phyloP scores from a whole-genome alignment of 2,888 invertebrate genomes.

The Macrosoma leucophasiata region DNA sequence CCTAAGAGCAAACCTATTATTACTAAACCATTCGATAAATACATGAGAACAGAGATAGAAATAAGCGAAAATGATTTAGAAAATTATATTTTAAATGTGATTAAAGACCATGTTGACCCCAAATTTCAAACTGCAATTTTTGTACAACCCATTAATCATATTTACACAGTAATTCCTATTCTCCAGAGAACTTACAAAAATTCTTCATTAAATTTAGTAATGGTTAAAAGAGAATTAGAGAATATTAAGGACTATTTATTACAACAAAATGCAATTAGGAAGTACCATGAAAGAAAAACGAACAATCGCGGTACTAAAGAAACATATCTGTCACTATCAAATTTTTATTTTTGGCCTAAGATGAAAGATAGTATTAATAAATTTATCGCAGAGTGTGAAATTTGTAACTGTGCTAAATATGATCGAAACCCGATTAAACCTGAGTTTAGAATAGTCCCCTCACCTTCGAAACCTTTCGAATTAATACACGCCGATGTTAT shows the following conservation, averaged over 20 bases:
- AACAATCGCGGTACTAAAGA: conserved; percentile 27
- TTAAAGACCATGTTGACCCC: conserved; percentile 1
- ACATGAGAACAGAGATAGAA: neutral
- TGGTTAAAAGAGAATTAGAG: conserved; percentile 22
- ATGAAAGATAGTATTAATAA: conserved; percentile 5
- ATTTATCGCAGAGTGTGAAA: conserved; percentile 7
- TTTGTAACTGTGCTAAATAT: conserved; percentile 11
- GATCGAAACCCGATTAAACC: conserved; percentile 11
- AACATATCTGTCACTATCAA: conserved; percentile 16
- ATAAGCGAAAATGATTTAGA: neutral
- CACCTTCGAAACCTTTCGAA: conserved; percentile 11
- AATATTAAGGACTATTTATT: conserved; percentile 1
- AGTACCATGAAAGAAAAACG: conserved; percentile 27
- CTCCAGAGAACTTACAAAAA: conserved; percentile 21
- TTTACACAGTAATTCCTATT: conserved; percentile 16
- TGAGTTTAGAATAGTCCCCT: conserved; percentile 5
- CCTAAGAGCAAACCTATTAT: neutral
- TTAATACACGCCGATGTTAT: conserved; percentile 11
- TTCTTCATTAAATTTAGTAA: conserved; percentile 22
- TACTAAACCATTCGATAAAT: neutral
- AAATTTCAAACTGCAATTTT: conserved; percentile 2
- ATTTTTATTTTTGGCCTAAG: conserved; percentile 5
- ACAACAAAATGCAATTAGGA: conserved; percentile 22
- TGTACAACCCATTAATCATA: conserved; percentile 3
- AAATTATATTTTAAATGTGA: neutral